These are phyloP conservation scores for Cyrtonyx montezumae DNA, from an alignment of 2,113 vertebrate genomes.

Conservation along the genomic window DNA sequence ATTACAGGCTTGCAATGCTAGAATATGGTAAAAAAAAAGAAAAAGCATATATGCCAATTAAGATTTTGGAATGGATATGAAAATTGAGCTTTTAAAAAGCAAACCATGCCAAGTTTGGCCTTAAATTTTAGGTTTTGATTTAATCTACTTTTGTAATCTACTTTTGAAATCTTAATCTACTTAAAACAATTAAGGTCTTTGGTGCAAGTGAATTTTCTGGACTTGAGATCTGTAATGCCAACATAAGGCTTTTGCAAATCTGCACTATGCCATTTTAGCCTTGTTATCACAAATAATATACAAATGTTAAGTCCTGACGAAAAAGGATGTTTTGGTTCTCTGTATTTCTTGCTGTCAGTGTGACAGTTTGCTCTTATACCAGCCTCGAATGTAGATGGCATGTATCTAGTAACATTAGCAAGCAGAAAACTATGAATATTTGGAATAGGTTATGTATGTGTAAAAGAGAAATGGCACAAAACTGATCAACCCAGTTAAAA, in stretches of 20 bases:
- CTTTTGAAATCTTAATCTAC: too few species aligned
- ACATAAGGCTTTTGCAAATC: not conserved
- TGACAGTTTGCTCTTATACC: not conserved
- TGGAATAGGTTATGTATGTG: not conserved
- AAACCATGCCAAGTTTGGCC: not conserved
- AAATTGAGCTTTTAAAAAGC: not conserved
- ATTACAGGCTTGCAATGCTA: not conserved
- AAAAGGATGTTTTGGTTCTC: not conserved
- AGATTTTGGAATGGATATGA: not conserved
- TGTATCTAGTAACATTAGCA: not conserved
- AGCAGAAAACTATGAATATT: not conserved
- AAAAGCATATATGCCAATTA: not conserved
- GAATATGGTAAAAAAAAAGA: not conserved
- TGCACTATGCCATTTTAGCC: not conserved
- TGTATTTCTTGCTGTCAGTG: not conserved
- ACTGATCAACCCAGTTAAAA: not conserved
- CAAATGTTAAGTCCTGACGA: not conserved
- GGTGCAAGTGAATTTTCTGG: not conserved
- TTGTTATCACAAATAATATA: not conserved
- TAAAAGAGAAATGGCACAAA: not conserved
- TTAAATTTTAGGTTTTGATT: not conserved
- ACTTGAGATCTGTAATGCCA: not conserved
- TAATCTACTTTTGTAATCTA: not conserved
- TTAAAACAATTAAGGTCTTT: not conserved
- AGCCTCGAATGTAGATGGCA: not conserved